Evolutionary conservation across 1,140 invertebrate genomes (phyloP), one percentile per base, ranked within the genome.

Genomic region (Aphelenchoides avenae): DNA sequence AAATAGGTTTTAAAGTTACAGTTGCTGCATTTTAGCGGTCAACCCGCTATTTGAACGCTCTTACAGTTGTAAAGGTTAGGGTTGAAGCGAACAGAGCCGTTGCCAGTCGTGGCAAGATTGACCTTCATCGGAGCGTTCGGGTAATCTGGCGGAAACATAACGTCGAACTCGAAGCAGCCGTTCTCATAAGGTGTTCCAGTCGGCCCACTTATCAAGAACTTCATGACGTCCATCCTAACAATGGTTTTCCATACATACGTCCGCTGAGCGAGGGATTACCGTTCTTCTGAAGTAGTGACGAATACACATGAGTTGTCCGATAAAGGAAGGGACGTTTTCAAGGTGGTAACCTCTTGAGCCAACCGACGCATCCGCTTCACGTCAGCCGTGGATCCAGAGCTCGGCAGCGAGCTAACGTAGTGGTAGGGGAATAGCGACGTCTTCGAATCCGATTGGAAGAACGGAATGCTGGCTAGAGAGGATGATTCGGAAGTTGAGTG

Each of bases 171-270:
- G 73, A 81, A 81, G 54, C 79, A 81, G 26, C 80, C 80, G 66
- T 80, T 80, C 5, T 74, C 72, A 71, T 81, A 81, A 0, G 80
- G 80, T 27, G 80, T 81, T 51, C 79, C 80, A 43, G 73, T 64
- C 37, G 80, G 80, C 5, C 80, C 80, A 29, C 89, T 92, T 73
- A 95, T 93, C 55, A 94, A 79, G 33, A 93, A 88, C 87, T 93
- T 94, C 89, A 94, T 93, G 52, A 94, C 84, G 78, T 94, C 90
- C 41, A 94, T 81, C 64, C n/a, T n/a, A n/a, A n/a, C n/a, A n/a
- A n/a, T n/a, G n/a, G n/a, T n/a, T n/a, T n/a, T n/a, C n/a, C n/a
- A n/a, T n/a, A n/a, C n/a, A n/a, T n/a, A n/a, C n/a, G n/a, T n/a
- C n/a, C n/a, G n/a, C n/a, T n/a, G n/a, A n/a, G n/a, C n/a, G n/a